phyloP scores from a whole-genome alignment of 92 coral and sea anemone genomes.

The Phymanthus crucifer region DNA sequence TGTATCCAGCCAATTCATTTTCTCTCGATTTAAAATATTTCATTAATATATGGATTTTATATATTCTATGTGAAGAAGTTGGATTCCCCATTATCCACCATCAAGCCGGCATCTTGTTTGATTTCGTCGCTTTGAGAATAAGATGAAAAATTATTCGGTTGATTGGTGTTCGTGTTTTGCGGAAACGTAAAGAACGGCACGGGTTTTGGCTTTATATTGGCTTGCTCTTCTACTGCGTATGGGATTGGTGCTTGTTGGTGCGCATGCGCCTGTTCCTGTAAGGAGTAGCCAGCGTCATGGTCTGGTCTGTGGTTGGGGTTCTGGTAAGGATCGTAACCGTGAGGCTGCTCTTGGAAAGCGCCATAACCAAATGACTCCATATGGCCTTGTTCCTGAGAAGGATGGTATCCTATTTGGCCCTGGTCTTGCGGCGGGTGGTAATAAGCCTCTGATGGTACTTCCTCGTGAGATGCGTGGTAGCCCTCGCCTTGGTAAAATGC shows the following conservation, averaged over 20 bases:
- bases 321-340: neutral
- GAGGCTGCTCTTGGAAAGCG: neutral
- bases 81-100: neutral
- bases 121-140: constrained; percentile 4
- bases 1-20: neutral
- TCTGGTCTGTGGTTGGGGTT: neutral
- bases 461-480: neutral
- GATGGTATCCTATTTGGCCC: neutral
- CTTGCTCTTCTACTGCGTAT: constrained; percentile 1
- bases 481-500: neutral
- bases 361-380: neutral
- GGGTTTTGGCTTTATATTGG: neutral
- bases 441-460: too few species aligned
- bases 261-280: neutral
- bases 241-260: neutral
- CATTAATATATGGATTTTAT: neutral
- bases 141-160: neutral
- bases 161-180: neutral
- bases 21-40: neutral
- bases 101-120: constrained; percentile 37
- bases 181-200: neutral
- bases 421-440: too few species aligned
- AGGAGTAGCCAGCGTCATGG: neutral
- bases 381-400: neutral
- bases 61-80: constrained; percentile 4